phyloP scores from a whole-genome alignment of 2,888 invertebrate species.

The Platynereis dumerilii region DNA sequence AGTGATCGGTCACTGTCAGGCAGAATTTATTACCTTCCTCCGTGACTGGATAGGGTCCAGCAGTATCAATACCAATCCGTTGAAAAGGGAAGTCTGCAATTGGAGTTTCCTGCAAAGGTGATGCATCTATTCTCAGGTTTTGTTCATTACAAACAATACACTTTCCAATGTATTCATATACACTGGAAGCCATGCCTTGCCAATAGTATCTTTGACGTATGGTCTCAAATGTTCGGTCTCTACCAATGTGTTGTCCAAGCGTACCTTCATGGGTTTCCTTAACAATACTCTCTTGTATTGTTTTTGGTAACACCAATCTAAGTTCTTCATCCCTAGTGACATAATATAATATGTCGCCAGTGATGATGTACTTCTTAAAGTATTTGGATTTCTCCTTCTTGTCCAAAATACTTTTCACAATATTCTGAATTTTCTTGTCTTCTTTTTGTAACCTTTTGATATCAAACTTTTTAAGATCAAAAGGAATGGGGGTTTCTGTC shows the following conservation, averaged over 20 bases:
- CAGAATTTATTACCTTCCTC: not conserved
- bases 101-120: not conserved
- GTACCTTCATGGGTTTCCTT: not conserved
- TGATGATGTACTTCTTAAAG: not conserved
- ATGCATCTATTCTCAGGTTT: not conserved
- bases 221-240: not conserved
- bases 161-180: not conserved
- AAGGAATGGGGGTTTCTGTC: too few relatives aligned
- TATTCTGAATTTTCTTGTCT: not conserved
- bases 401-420: not conserved
- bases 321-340: not conserved
- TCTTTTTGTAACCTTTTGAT: not conserved
- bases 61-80: not conserved
- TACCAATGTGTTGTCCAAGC: not conserved
- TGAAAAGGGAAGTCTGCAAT: constrained; percentile 1
- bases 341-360: not conserved
- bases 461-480: too few relatives aligned
- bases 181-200: not conserved
- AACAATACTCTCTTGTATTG: not conserved
- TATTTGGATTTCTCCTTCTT: not conserved
- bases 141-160: not conserved
- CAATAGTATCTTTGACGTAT: not conserved
- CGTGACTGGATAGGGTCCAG: not conserved
- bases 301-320: not conserved
- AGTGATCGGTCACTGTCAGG: not conserved